These are phyloP conservation scores for Cuculus canorus DNA, from an alignment of 2,797 vertebrate species.

Conservation along the genomic window DNA sequence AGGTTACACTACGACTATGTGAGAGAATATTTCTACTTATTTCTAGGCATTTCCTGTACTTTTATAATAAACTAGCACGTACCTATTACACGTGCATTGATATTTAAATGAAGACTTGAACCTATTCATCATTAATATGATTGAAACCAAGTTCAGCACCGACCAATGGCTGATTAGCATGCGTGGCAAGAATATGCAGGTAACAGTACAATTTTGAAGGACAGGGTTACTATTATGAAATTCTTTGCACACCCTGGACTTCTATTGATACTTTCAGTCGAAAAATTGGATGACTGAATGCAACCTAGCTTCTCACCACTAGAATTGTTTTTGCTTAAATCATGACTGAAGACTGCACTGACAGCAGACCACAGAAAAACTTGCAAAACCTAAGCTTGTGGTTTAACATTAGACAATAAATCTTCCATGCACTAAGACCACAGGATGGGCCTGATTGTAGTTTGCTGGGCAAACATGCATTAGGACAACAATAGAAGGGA, in stretches of 20 bases:
- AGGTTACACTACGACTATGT: background rate
- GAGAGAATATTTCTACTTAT: background rate
- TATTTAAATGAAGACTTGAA: background rate
- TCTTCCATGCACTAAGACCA: background rate
- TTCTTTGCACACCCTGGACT: background rate
- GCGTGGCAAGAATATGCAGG: background rate
- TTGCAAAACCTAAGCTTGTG: background rate
- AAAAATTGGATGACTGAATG: background rate
- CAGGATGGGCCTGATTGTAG: background rate
- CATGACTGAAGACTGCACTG: background rate
- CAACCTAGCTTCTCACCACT: background rate
- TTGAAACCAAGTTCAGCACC: background rate
- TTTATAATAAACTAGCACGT: background rate
- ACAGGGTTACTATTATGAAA: background rate
- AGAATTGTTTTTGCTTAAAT: background rate
- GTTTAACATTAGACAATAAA: background rate
- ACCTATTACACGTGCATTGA: background rate
- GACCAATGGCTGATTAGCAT: background rate
- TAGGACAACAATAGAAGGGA: background rate
- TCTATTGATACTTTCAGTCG: background rate
- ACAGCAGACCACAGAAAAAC: background rate
- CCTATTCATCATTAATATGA: background rate
- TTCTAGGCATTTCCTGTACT: background rate
- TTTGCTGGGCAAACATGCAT: background rate
- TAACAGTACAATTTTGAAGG: background rate